Conservation (phyloP, 2,888 invertebrate genomes). For the Lasioglossum figueresi region DNA sequence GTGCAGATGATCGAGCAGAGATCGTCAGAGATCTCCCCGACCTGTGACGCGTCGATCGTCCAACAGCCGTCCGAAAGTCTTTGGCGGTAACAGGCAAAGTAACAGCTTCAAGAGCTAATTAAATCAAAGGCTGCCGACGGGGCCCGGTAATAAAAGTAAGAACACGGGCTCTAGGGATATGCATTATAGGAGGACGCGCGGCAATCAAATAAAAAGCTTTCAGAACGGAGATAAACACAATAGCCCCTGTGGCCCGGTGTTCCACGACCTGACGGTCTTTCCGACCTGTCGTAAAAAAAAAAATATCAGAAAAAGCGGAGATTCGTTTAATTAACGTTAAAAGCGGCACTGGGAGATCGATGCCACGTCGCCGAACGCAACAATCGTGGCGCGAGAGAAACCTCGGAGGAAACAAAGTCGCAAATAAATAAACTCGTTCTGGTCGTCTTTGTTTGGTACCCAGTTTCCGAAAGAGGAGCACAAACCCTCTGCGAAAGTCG, state of each 20-base stretch:
- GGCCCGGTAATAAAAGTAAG: slow-evolving; percentile 82
- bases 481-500: not conserved
- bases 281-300: slow-evolving; percentile 53
- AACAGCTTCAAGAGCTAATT: slow-evolving; percentile 81
- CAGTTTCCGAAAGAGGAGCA: too few species aligned
- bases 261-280: slow-evolving; percentile 31
- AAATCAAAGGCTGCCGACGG: slow-evolving; percentile 83
- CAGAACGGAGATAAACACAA: slow-evolving; percentile 64
- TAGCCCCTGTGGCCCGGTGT: slow-evolving; percentile 45
- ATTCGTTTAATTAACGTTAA: slow-evolving; percentile 61
- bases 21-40: not conserved
- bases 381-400: not conserved
- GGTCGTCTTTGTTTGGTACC: not conserved
- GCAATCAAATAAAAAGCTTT: slow-evolving; percentile 81
- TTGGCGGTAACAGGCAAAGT: slow-evolving; percentile 65
- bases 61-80: slow-evolving; percentile 17
- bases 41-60: not conserved
- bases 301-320: not conserved
- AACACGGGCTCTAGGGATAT: slow-evolving; percentile 76
- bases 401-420: not conserved
- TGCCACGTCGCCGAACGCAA: not conserved
- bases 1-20: slow-evolving; percentile 6
- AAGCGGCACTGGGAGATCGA: slow-evolving; percentile 39
- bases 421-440: not conserved
- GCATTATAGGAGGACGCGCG: slow-evolving; percentile 79